A percentile compares a stretch with the other conserved stretches of the same genome.
phyloP scores from a whole-genome alignment of 1,140 invertebrate genomes.

The Ceratosolen fusciceps region DNA sequence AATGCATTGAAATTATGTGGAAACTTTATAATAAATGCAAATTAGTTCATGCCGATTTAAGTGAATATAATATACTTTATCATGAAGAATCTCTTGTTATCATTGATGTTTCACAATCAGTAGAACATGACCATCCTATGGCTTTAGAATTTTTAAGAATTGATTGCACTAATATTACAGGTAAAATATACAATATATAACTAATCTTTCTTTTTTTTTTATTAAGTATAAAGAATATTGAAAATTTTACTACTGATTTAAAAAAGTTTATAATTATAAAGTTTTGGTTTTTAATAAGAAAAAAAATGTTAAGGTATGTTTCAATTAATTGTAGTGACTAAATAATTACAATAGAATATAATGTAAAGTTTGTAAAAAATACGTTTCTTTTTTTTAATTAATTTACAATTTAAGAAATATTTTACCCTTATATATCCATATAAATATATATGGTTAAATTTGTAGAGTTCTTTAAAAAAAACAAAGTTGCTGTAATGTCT shows the following conservation, averaged over 20 bases:
- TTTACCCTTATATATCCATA: too few species aligned
- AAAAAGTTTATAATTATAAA: too few species aligned
- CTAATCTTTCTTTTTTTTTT: neutral
- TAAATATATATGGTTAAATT: too few species aligned
- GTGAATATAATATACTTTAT: constrained; percentile 95
- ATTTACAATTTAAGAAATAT: too few species aligned
- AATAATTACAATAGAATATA: neutral
- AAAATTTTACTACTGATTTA: too few species aligned
- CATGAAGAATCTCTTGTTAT: constrained; percentile 87
- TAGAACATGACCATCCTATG: constrained; percentile 97
- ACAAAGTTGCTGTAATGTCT: constrained; percentile 89
- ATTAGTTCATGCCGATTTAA: constrained; percentile 97
- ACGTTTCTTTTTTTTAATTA: neutral
- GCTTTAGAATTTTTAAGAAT: constrained; percentile 94
- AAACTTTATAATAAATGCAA: constrained; percentile 92
- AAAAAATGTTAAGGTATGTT: too few species aligned
- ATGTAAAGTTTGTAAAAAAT: neutral
- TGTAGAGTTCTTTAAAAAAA: constrained; percentile 93
- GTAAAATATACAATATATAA: constrained; percentile 62
- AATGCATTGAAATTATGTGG: constrained; percentile 93
- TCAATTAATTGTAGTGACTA: too few species aligned
- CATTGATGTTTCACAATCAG: constrained; percentile 98
- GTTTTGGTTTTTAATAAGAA: too few species aligned
- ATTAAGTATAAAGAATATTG: too few species aligned
- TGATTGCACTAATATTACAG: constrained; percentile 93